Evolutionary conservation across 2,797 vertebrate species (phyloP), one percentile per base, ranked within the genome.

Genomic region (Clarias laeviceps): DNA sequence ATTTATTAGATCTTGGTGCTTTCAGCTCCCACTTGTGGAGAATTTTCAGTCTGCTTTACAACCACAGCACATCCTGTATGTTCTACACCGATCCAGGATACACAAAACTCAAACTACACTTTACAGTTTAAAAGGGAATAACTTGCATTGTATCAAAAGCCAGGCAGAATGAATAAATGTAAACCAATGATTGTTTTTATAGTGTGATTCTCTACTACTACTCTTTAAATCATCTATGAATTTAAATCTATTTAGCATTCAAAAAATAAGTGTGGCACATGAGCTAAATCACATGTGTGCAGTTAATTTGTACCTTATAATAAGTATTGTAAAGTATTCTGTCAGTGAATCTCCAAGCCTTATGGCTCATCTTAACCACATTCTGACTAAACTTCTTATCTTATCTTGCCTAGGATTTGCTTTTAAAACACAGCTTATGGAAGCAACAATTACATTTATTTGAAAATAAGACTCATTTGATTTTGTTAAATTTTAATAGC

Each of bases 1-100:
- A 45, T 34, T 69, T 34, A 15, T 40, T 27, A 61, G 56, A 56
- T 61, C 37, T 80, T 65, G 61, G 78, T 65, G 78, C 61, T 80
- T 45, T 65, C 29, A 18, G 24, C 78, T 65, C 61, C 37, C 14
- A 59, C 77, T 64, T 18, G 34, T 64, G 59, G 59, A 78, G 32
- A 78, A 24, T 64, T 45, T 64, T 17, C 12, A 40, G 61, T 45
- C 34, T 80, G n/a, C 37, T 29, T 50, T 29, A 27, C 6, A 64
- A 37, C 22, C 27, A 54, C 27, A 54, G 15, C 18, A n/a, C 57
- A 27, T n/a, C 18, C 56, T 80, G 15, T 79, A 40, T n/a, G n/a
- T 40, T 80, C 56, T 14, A 29, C 27, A 61, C 18, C 24, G 37
- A 62, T 78, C 20, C 56, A 78, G 4, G 77, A n/a, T 40, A 6